A percentile compares a stretch with the other conserved stretches of the same genome.
Conservation (phyloP, 2,797 vertebrate genomes). For the Pangasius djambal region DNA sequence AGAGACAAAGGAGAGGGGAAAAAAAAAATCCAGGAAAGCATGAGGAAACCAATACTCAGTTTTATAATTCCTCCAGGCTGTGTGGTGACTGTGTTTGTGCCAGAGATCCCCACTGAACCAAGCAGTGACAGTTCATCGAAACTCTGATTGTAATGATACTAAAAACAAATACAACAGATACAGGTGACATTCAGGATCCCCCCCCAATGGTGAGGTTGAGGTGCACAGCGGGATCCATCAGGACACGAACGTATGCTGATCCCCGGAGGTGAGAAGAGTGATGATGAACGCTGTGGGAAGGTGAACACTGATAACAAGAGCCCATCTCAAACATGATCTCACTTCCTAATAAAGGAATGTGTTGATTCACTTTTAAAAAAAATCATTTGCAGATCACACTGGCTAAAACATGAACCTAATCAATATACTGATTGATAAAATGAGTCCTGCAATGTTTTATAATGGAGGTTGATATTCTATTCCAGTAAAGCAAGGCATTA, state of each 20-base stretch:
- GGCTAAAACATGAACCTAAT: constrained; percentile 96
- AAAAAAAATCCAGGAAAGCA: constrained; percentile 32
- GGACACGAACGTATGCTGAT: constrained; percentile 75
- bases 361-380: constrained; percentile 85
- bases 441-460: constrained; percentile 88
- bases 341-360: constrained; percentile 97
- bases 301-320: constrained; percentile 92
- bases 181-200: constrained; percentile 79
- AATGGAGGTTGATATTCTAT: constrained; percentile 88
- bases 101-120: constrained; percentile 58
- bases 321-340: constrained; percentile 77
- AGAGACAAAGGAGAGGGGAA: constrained; percentile 30
- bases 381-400: constrained; percentile 86
- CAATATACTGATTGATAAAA: constrained; percentile 91
- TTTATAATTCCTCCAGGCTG: constrained; percentile 38
- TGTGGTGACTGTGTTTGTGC: constrained; percentile 26
- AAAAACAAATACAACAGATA: constrained; percentile 84
- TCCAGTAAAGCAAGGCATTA: constrained; percentile 90
- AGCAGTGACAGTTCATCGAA: constrained; percentile 45
- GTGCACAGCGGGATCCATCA: constrained; percentile 60
- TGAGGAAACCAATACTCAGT: constrained; percentile 48
- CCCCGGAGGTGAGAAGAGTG: constrained; percentile 64
- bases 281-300: constrained; percentile 73
- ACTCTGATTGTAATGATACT: constrained; percentile 62
- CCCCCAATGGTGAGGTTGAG: constrained; percentile 39